Evolutionary conservation across 1,140 invertebrate species (phyloP), one percentile per base, ranked within the genome.

Genomic region (Drosophila novamexicana): DNA sequence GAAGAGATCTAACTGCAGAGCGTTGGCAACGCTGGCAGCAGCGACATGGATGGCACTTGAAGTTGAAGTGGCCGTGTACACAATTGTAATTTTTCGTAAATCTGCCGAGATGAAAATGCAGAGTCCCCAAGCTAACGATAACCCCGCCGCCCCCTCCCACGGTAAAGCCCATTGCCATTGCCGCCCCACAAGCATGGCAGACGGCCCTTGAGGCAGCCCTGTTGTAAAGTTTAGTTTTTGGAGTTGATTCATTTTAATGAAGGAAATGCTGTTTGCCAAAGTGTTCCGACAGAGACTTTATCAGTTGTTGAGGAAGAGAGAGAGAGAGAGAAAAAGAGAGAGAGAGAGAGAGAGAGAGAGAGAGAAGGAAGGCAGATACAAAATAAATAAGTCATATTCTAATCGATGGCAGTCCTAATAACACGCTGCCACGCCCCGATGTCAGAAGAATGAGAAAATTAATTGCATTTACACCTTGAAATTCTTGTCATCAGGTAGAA

Each of bases 1-100:
- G 52, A n/a, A 10, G 5, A 16, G 18, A 37, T 52, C 39, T 9
- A 39, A 56, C 40, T 61, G 71, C 49, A 49, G 65, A 58, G 42
- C 52, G 42, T 52, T 49, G 44, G 49, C 53, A 77, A 49, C 58
- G 65, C 39, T 59, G 47, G 62, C 54, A 63, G 68, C 74, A 68
- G 58, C 65, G 49, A 62, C 52, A 49, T 54, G 42, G 65, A 22
- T 62, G 82, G 67, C 79, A 88, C 73, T 86, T 86, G 84, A 83
- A 77, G 79, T 79, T 86, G 84, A 86, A 86, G 83, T 83, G 64
- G 62, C 54, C 77, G 67, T 83, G 80, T 83, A 86, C 76, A 88
- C 72, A 88, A 78, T 82, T 79, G 83, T 88, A 85, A 88, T 72
- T 88, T 85, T 85, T 77, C 76, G 71, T 69, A 79, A 86, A 88